These are phyloP conservation scores for Ctena decussata DNA, from an alignment of 2,888 invertebrate species.

Conservation along the genomic window DNA sequence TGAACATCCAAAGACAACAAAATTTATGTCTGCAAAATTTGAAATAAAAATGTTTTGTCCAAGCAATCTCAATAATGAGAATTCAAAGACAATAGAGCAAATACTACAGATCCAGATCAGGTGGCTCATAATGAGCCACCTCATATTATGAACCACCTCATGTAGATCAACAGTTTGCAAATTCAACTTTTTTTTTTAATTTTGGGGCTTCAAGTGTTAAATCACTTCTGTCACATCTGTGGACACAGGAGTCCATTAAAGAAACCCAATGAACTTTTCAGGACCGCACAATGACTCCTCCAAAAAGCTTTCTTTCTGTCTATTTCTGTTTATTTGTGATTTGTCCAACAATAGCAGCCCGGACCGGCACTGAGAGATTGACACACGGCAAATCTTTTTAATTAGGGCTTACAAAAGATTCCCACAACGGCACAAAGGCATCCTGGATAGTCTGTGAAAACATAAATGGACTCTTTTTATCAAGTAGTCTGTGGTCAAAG, in stretches of 20 bases:
- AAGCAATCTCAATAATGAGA: too few relatives aligned
- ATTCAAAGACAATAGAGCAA: too few relatives aligned
- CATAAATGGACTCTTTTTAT: slow-evolving; percentile 2
- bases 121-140: too few relatives aligned
- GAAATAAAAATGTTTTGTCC: too few relatives aligned
- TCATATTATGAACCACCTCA: too few relatives aligned
- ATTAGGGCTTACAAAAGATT: slow-evolving; percentile 9
- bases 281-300: neutral
- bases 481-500: neutral
- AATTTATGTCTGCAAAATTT: too few relatives aligned
- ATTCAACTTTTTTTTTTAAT: too few relatives aligned
- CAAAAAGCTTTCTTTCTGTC: neutral
- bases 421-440: neutral
- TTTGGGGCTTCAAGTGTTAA: neutral
- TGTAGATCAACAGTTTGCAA: too few relatives aligned
- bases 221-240: slow-evolving; percentile 1
- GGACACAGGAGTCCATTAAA: neutral
- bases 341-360: neutral
- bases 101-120: too few relatives aligned
- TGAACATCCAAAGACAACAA: too few relatives aligned
- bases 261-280: neutral
- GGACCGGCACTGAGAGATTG: neutral
- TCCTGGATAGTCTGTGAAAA: slow-evolving; percentile 3
- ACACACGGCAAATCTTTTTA: slow-evolving; percentile 6
- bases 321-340: neutral